Evolutionary conservation across 2,888 invertebrate species (phyloP).

Genomic region (Lepidocyrtoides sp.): DNA sequence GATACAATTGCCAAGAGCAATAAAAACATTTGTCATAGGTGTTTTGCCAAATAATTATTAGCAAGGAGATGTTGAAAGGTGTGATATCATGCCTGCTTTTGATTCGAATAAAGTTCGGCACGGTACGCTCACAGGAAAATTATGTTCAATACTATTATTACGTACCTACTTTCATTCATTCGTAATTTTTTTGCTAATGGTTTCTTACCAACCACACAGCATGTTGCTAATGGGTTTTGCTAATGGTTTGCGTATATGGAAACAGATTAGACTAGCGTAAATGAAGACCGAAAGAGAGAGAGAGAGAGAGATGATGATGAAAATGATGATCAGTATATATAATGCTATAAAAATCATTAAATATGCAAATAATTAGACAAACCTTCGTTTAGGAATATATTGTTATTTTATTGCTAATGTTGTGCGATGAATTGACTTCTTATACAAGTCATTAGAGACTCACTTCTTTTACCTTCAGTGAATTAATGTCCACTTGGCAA

Average conservation of each 20-base stretch:
- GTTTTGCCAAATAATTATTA: slow-evolving; percentile 69
- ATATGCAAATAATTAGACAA: slow-evolving; percentile 75
- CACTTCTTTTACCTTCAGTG: background rate
- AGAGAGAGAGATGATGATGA: slow-evolving; percentile 15
- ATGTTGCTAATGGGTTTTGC: slow-evolving; percentile 44
- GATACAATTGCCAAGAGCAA: slow-evolving; percentile 66
- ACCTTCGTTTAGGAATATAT: slow-evolving; percentile 54
- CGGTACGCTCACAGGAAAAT: background rate
- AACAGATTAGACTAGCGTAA: slow-evolving; percentile 4
- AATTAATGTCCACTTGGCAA: slow-evolving; percentile 62
- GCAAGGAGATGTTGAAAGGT: slow-evolving; percentile 79
- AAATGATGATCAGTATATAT: slow-evolving; percentile 49
- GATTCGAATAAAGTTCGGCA: slow-evolving; percentile 40
- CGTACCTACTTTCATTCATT: slow-evolving; percentile 19
- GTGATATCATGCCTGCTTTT: slow-evolving; percentile 70
- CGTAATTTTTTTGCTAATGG: slow-evolving; percentile 39
- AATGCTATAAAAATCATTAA: slow-evolving; percentile 75
- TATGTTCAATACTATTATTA: background rate
- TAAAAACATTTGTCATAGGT: slow-evolving; percentile 78
- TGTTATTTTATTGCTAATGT: slow-evolving; percentile 38
- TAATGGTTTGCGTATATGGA: slow-evolving; percentile 28
- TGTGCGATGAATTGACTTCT: slow-evolving; percentile 58
- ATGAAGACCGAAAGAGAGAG: background rate
- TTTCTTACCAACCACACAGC: slow-evolving; percentile 10
- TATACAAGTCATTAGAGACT: slow-evolving; percentile 56